Conservation (phyloP, 2,888 invertebrate species). For the Sminthurinus aureus region DNA sequence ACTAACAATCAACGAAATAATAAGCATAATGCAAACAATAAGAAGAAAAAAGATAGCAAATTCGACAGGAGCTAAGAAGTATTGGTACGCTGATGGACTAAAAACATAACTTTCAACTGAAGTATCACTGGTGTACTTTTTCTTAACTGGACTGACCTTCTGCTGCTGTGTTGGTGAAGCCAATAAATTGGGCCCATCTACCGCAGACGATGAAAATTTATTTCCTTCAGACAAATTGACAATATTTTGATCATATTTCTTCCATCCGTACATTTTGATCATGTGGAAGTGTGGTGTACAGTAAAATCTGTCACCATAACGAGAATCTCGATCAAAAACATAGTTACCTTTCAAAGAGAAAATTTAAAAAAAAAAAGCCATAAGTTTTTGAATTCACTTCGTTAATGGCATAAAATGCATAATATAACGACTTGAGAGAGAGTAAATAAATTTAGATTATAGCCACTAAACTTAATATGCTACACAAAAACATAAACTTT, state of each 20-base stretch:
- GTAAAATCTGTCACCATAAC: conserved; percentile 75
- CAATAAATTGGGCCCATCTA: conserved; percentile 18
- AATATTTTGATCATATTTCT: conserved; percentile 54
- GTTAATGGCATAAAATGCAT: no score
- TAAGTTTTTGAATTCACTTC: no score
- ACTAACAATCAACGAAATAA: conserved; percentile 52
- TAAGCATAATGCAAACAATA: conserved; percentile 50
- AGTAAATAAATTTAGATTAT: no score
- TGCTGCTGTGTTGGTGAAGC: conserved; percentile 39
- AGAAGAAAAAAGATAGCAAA: conserved; percentile 49
- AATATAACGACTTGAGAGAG: no score
- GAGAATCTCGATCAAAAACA: conserved; percentile 74
- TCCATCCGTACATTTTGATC: conserved; percentile 58
- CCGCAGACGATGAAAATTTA: conserved; percentile 7
- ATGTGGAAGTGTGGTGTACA: conserved; percentile 65
- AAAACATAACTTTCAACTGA: conserved; percentile 13
- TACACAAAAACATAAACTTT: no score
- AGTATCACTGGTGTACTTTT: conserved; percentile 25
- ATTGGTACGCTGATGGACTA: conserved; percentile 37
- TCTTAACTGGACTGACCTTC: conserved; percentile 53
- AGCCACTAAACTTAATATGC: no score
- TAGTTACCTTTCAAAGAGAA: conserved; percentile 68
- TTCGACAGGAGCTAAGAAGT: conserved; percentile 49
- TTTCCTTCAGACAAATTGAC: conserved; percentile 4
- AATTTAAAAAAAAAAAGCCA: not conserved